These are phyloP conservation scores for Drosophila nigromelanica DNA, from an alignment of 1,140 invertebrate species.

Conservation along the genomic window DNA sequence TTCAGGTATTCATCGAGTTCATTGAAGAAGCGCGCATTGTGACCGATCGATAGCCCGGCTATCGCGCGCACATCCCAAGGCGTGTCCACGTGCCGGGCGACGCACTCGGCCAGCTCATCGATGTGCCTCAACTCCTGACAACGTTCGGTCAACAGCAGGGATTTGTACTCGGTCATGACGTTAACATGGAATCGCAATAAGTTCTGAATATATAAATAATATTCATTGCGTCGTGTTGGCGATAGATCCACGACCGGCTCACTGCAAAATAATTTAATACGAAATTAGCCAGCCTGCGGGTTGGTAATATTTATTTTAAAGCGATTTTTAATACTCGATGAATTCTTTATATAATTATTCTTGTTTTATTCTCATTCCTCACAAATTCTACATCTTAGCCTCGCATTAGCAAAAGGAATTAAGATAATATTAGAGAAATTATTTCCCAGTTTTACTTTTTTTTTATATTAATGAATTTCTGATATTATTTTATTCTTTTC, in stretches of 20 bases:
- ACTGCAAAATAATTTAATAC: slow-evolving; percentile 1
- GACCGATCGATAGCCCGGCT: slow-evolving; percentile 53
- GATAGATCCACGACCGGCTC: slow-evolving; percentile 18
- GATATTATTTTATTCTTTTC: too few species aligned
- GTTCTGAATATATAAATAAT: slow-evolving; percentile 55
- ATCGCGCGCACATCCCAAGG: slow-evolving; percentile 71
- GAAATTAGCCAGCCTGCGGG: too few species aligned
- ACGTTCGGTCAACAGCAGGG: background rate
- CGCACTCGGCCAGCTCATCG: slow-evolving; percentile 17
- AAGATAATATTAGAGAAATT: too few species aligned
- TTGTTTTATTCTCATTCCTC: too few species aligned
- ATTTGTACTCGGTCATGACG: slow-evolving; percentile 45
- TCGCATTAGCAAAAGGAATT: too few species aligned
- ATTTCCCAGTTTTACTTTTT: too few species aligned
- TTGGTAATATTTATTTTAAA: too few species aligned
- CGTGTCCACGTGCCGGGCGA: slow-evolving; percentile 51
- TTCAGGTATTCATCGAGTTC: slow-evolving; percentile 25
- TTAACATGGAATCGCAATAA: slow-evolving; percentile 58
- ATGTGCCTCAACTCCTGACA: background rate
- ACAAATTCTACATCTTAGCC: too few species aligned
- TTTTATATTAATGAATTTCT: too few species aligned
- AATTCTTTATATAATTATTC: too few species aligned
- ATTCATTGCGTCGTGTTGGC: slow-evolving; percentile 63
- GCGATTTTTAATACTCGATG: too few species aligned
- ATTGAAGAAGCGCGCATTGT: slow-evolving; percentile 37